Percentiles rank a stretch among this genome's conserved stretches.
These are phyloP conservation scores for Ciona savignyi DNA, from an alignment of 23 tunicate species.

Conservation along the genomic window DNA sequence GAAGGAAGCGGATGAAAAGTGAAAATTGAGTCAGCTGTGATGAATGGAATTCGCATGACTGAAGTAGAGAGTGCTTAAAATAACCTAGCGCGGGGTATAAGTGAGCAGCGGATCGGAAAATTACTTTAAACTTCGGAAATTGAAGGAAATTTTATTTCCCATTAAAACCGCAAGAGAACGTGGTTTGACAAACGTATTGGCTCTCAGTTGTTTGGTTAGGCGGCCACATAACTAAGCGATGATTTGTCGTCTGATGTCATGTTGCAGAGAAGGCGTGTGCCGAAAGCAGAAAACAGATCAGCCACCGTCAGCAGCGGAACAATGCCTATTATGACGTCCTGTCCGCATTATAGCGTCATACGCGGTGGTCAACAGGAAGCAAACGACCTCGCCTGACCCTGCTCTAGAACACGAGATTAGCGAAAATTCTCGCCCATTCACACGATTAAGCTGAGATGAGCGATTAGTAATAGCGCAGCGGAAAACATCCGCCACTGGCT, in stretches of 20 bases:
- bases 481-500: neutral
- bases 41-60: neutral
- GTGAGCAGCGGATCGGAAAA: neutral
- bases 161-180: neutral
- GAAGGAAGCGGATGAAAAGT: neutral
- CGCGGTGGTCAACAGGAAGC: neutral
- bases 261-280: neutral
- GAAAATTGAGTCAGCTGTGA: neutral
- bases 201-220: neutral
- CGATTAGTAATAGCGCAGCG: neutral
- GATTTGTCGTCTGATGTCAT: neutral
- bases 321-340: neutral
- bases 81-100: neutral
- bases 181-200: neutral
- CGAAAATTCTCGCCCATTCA: neutral
- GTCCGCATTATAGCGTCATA: neutral
- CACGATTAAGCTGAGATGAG: neutral
- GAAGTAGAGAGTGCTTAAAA: too few relatives aligned
- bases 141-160: neutral
- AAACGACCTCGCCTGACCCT: neutral
- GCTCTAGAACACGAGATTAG: neutral
- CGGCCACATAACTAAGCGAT: neutral
- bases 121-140: neutral
- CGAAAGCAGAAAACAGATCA: neutral
- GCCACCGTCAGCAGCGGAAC: neutral